Percentiles rank a stretch among this genome's conserved stretches.
phyloP scores from a whole-genome alignment of 2,888 invertebrate species.

The Troides aeacus region DNA sequence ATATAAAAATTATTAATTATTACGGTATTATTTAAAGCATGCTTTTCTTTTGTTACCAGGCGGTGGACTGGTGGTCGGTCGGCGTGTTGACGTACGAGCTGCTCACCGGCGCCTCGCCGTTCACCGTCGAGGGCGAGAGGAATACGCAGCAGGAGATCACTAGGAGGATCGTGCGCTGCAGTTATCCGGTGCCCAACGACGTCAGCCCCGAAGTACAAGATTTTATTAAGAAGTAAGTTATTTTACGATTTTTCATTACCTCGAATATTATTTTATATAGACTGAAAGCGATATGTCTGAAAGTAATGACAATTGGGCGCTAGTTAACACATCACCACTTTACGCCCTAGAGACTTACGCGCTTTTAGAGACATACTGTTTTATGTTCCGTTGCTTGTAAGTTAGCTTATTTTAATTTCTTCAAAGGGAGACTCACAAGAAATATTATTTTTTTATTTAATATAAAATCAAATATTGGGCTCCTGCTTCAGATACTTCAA shows the following conservation, averaged over 20 bases:
- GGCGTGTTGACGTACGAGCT: constrained; percentile 98
- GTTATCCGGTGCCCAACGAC: constrained; percentile 92
- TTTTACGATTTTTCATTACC: not conserved
- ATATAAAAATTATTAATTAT: not conserved
- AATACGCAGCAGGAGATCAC: constrained; percentile 98
- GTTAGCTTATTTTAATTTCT: too few species aligned
- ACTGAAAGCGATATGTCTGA: too few species aligned
- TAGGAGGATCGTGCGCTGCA: constrained; percentile 90
- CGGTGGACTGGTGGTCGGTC: constrained; percentile 99
- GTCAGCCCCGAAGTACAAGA: constrained; percentile 85
- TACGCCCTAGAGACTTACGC: too few species aligned
- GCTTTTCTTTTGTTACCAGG: constrained; percentile 78
- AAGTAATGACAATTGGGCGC: too few species aligned
- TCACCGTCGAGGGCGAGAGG: constrained; percentile 96
- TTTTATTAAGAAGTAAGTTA: constrained; percentile 78
- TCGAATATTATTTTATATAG: too few species aligned
- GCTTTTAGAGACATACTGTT: too few species aligned
- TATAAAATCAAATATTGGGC: too few species aligned
- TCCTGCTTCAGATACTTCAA: too few species aligned
- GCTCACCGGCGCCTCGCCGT: constrained; percentile 97
- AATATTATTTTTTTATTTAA: too few species aligned
- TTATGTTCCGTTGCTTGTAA: too few species aligned
- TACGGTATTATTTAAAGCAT: not conserved
- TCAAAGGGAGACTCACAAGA: too few species aligned
- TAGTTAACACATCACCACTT: too few species aligned